Conservation (phyloP, 2,113 vertebrate species). For the Chlorocebus sabaeus region DNA sequence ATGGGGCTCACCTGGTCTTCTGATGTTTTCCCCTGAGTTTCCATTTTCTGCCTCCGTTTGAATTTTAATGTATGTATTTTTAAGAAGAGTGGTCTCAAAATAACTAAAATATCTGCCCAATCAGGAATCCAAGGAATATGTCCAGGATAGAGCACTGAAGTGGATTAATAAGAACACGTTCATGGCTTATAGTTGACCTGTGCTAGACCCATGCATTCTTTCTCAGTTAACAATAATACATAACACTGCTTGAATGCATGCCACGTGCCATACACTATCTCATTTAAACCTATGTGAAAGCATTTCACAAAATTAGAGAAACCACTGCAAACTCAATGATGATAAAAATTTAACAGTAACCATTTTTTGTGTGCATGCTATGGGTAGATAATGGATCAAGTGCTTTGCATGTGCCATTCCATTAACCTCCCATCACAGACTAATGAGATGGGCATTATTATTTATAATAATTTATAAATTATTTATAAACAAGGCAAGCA, state of each 20-base stretch:
- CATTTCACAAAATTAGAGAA: background rate
- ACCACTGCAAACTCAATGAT: background rate
- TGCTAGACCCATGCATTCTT: background rate
- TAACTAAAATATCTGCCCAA: slow-evolving; percentile 63
- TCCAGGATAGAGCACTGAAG: background rate
- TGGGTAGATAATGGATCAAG: background rate
- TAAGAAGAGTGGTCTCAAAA: slow-evolving; percentile 63
- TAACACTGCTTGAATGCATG: background rate
- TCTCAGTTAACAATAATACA: background rate
- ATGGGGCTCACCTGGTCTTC: slow-evolving; percentile 43
- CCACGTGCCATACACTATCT: background rate
- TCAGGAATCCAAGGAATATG: slow-evolving; percentile 13
- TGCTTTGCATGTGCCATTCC: background rate
- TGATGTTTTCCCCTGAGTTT: slow-evolving; percentile 53
- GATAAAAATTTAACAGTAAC: background rate
- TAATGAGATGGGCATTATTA: background rate
- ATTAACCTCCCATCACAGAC: background rate
- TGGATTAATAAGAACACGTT: background rate
- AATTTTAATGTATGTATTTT: slow-evolving; percentile 73
- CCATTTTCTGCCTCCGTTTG: slow-evolving; percentile 60
- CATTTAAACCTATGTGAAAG: background rate
- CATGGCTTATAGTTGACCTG: background rate
- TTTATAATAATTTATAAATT: background rate
- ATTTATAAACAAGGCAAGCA: background rate
- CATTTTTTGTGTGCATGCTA: background rate